Conservation (phyloP, 2,797 vertebrate species). For the Decapterus maruadsi region DNA sequence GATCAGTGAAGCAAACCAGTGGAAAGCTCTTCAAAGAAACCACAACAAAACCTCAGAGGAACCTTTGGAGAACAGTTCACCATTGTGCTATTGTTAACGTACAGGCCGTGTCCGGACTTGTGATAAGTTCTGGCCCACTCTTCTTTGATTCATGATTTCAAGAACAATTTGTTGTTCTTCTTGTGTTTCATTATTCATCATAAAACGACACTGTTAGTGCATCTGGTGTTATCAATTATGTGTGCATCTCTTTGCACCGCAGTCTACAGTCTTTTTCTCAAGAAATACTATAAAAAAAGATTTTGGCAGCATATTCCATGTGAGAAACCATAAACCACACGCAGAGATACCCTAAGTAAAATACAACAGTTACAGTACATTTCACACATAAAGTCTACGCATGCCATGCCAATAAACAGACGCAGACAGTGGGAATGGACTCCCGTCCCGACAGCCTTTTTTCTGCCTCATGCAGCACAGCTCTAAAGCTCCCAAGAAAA, state of each 20-base stretch:
- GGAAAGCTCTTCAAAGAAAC: constrained; percentile 64
- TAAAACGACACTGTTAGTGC: not conserved
- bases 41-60: constrained; percentile 49
- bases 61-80: constrained; percentile 34
- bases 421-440: constrained; percentile 6
- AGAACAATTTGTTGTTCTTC: not conserved
- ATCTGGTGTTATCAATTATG: constrained; percentile 4
- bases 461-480: not conserved
- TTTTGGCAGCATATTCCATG: not conserved
- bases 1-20: constrained; percentile 63
- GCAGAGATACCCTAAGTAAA: constrained; percentile 1
- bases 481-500: not conserved
- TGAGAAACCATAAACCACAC: not conserved
- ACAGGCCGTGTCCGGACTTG: not conserved
- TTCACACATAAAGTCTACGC: constrained; percentile 2
- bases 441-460: not conserved
- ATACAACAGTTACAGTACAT: not conserved
- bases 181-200: constrained; percentile 6
- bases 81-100: constrained; percentile 31
- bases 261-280: not conserved
- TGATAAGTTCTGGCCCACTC: not conserved
- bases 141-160: constrained; percentile 19
- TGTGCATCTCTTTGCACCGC: not conserved
- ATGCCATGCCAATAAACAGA: constrained; percentile 21
- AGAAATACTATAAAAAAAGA: not conserved